phyloP scores from a whole-genome alignment of 2,113 vertebrate species.

The Anser brachyrhynchus region DNA sequence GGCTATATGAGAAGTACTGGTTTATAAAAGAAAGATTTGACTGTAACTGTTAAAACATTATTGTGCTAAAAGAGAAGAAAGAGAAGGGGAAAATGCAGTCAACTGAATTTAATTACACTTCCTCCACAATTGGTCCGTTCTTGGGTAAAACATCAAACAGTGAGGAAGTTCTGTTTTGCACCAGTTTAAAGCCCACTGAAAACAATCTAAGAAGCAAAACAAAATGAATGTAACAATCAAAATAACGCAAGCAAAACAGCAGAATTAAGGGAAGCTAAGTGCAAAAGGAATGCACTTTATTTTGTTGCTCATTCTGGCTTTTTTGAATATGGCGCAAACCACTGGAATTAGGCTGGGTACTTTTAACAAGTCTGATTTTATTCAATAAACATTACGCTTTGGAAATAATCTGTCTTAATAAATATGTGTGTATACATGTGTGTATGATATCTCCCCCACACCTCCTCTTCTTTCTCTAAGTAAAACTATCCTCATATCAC shows the following conservation, averaged over 20 bases:
- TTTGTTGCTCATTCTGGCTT: background rate
- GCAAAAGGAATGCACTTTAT: background rate
- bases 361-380: background rate
- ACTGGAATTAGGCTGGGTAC: background rate
- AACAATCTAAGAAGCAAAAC: background rate
- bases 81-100: background rate
- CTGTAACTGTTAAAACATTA: background rate
- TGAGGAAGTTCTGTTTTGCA: background rate
- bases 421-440: fast-evolving
- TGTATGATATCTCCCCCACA: background rate
- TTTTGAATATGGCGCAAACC: background rate
- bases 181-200: background rate
- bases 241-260: background rate
- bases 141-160: background rate
- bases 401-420: background rate
- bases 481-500: background rate
- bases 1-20: background rate
- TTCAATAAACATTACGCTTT: background rate
- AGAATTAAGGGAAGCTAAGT: background rate
- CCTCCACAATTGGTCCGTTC: background rate
- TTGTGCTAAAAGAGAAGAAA: background rate
- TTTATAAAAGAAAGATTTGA: background rate
- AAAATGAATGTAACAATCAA: background rate
- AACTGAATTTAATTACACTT: background rate
- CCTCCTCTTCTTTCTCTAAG: background rate